Conservation (phyloP, 2,888 invertebrate genomes). For the Lepidocyrtoides sp. region DNA sequence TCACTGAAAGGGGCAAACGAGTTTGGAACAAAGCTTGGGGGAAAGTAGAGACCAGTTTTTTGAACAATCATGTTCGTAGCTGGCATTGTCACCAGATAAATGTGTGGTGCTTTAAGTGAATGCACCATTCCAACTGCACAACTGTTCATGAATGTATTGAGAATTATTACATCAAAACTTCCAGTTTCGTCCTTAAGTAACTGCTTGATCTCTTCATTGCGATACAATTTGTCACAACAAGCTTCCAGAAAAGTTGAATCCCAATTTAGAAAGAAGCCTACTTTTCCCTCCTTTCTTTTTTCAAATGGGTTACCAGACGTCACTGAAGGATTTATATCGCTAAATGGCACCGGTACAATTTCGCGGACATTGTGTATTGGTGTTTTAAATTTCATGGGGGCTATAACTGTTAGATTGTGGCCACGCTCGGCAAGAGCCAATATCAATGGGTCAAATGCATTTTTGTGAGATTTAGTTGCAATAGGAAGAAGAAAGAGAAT, state of each 20-base stretch:
- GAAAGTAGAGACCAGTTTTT: slow-evolving; percentile 81
- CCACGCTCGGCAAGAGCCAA: slow-evolving; percentile 88
- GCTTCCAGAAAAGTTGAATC: slow-evolving; percentile 47
- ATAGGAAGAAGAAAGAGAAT: slow-evolving; percentile 81
- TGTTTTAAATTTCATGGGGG: slow-evolving; percentile 87
- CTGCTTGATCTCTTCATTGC: slow-evolving; percentile 57
- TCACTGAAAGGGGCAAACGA: slow-evolving; percentile 83
- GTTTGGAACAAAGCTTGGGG: slow-evolving; percentile 86
- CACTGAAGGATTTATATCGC: slow-evolving; percentile 18
- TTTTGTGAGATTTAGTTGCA: slow-evolving; percentile 78
- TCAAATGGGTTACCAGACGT: slow-evolving; percentile 70
- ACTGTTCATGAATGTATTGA: slow-evolving; percentile 85
- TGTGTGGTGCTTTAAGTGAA: slow-evolving; percentile 86
- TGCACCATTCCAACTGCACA: slow-evolving; percentile 85
- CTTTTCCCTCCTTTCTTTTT: slow-evolving; percentile 38
- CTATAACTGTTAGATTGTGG: slow-evolving; percentile 88
- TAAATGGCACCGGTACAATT: slow-evolving; percentile 61
- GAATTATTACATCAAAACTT: slow-evolving; percentile 85
- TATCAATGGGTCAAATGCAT: slow-evolving; percentile 86
- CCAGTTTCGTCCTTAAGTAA: slow-evolving; percentile 33
- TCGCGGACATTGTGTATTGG: slow-evolving; percentile 86
- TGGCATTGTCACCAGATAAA: slow-evolving; percentile 85
- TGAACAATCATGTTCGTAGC: slow-evolving; percentile 47
- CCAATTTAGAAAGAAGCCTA: slow-evolving; percentile 18
- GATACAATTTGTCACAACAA: slow-evolving; percentile 61